A percentile compares a stretch with the other conserved stretches of the same genome.
Conservation (phyloP, 2,113 vertebrate species). For the Datnioides undecimradiatus region DNA sequence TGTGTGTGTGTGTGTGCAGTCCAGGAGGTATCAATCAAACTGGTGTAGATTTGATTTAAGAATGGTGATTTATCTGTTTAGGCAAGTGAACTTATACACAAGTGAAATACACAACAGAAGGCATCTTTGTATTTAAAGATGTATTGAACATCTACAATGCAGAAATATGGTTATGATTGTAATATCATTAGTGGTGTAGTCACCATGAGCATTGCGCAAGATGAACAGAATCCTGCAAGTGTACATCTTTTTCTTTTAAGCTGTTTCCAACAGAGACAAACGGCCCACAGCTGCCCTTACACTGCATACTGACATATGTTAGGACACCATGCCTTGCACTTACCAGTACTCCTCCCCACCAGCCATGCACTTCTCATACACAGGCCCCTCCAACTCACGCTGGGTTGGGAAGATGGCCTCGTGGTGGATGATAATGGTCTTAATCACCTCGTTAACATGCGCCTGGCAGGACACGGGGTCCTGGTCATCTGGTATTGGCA, state of each 20-base stretch:
- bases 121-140: neutral
- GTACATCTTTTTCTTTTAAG: neutral
- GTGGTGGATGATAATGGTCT: slow-evolving; percentile 95
- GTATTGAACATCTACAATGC: neutral
- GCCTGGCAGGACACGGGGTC: slow-evolving; percentile 98
- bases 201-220: neutral
- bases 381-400: slow-evolving; percentile 93
- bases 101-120: no score
- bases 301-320: neutral
- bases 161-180: neutral
- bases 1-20: no score
- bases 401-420: slow-evolving; percentile 95
- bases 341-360: slow-evolving; percentile 99
- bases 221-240: neutral
- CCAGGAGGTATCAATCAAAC: no score
- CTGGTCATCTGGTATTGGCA: slow-evolving; percentile 98
- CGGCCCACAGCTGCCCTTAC: neutral
- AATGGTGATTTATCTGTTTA: no score
- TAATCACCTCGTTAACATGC: slow-evolving; percentile 99
- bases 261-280: neutral
- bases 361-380: slow-evolving; percentile 99
- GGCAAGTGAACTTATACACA: no score
- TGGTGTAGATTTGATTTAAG: no score
- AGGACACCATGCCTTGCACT: slow-evolving; percentile 62
- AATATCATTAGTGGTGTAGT: neutral